phyloP scores from a whole-genome alignment of 2,113 vertebrate species.

The Saimiri boliviensis region DNA sequence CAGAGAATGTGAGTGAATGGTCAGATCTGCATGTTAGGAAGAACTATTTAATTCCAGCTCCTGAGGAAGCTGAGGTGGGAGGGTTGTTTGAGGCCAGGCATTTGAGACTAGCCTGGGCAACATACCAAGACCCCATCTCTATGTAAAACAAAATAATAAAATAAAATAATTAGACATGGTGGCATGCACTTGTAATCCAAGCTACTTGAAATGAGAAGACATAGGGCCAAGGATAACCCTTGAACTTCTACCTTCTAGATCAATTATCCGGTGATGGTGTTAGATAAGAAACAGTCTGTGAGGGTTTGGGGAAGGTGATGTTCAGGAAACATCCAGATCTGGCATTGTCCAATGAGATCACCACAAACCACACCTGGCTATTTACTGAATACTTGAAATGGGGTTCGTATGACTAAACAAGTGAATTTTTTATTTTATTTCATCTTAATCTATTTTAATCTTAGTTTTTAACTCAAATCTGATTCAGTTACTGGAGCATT shows the following conservation, averaged over 20 bases:
- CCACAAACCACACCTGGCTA: neutral
- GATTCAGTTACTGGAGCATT: neutral
- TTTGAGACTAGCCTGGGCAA: too few relatives aligned
- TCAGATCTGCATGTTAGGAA: neutral
- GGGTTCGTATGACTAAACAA: neutral
- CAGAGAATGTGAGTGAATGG: neutral
- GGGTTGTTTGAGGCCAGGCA: too few relatives aligned
- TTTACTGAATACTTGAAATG: neutral
- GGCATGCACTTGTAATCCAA: neutral
- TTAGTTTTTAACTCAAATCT: neutral
- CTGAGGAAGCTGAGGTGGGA: neutral
- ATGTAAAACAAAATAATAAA: too few relatives aligned
- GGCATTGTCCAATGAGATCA: neutral
- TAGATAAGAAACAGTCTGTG: neutral
- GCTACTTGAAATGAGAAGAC: neutral
- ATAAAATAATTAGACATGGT: too few relatives aligned
- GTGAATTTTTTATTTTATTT: neutral
- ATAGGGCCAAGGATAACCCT: neutral
- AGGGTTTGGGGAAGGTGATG: neutral
- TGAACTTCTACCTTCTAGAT: neutral
- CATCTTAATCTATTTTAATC: neutral
- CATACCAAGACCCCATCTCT: too few relatives aligned
- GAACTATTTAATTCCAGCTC: neutral
- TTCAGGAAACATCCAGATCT: neutral
- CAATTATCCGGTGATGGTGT: too few relatives aligned